These are phyloP conservation scores for Cyprinodon variegatus DNA, from an alignment of 2,113 vertebrate species.

Conservation along the genomic window DNA sequence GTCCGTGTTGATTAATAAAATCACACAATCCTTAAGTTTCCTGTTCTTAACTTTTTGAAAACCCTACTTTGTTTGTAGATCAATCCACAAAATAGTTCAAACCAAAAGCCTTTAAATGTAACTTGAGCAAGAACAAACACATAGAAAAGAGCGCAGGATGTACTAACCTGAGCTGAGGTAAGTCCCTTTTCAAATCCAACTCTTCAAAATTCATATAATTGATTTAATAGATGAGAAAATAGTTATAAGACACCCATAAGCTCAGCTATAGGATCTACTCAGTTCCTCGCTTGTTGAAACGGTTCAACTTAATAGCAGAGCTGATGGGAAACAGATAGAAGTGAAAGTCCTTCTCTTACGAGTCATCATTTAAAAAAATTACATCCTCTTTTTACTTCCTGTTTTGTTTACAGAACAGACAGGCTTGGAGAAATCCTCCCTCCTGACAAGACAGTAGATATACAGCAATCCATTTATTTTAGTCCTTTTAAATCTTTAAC, in stretches of 20 bases:
- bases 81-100: background rate
- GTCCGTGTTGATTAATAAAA: background rate
- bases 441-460: background rate
- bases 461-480: background rate
- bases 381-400: slow-evolving; percentile 65
- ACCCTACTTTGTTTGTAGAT: background rate
- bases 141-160: background rate
- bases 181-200: background rate
- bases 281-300: background rate
- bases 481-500: background rate
- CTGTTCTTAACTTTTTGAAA: background rate
- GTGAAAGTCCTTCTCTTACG: slow-evolving; percentile 1
- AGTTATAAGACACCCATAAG: background rate
- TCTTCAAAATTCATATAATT: background rate
- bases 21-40: background rate
- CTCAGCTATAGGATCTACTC: background rate
- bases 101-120: background rate
- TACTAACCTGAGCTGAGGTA: slow-evolving; percentile 33
- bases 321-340: slow-evolving; percentile 17
- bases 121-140: background rate
- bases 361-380: background rate
- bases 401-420: background rate
- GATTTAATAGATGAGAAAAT: too few species aligned
- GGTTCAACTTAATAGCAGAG: background rate
- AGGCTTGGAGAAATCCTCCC: background rate